Evolutionary conservation across 1,140 invertebrate species (phyloP).

Genomic region (Brachionus rotundiformis): DNA sequence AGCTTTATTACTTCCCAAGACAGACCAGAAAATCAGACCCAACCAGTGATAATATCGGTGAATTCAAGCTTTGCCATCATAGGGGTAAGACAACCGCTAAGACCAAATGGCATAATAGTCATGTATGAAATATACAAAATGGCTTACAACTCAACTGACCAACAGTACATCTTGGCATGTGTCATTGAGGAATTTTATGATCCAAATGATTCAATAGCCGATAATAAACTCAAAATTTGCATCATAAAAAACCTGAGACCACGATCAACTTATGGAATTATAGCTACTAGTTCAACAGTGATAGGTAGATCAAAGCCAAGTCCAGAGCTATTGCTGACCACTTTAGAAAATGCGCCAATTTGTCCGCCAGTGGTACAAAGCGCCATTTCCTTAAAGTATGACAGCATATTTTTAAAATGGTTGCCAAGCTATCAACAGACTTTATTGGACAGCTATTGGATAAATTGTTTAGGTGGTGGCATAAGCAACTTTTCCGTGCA

Average conservation of each 20-base stretch:
- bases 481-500: neutral
- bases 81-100: neutral
- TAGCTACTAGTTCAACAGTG: slow-evolving; percentile 44
- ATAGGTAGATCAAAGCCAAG: slow-evolving; percentile 27
- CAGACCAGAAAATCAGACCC: neutral
- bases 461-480: slow-evolving; percentile 26
- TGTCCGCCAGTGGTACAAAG: slow-evolving; percentile 17
- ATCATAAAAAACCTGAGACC: slow-evolving; percentile 4
- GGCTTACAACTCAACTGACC: neutral
- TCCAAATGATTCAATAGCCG: neutral
- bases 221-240: slow-evolving; percentile 6
- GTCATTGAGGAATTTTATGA: slow-evolving; percentile 34
- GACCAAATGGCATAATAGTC: slow-evolving; percentile 34
- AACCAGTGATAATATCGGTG: neutral
- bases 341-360: neutral
- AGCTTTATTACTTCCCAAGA: slow-evolving; percentile 45
- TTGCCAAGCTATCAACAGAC: neutral
- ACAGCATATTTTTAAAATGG: slow-evolving; percentile 9
- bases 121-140: slow-evolving; percentile 45
- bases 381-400: neutral
- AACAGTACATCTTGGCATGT: neutral
- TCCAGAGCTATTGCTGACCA: slow-evolving; percentile 18
- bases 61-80: slow-evolving; percentile 38
- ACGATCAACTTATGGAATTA: neutral
- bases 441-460: slow-evolving; percentile 10